Percentiles rank a stretch among this genome's conserved stretches.
Evolutionary conservation across 92 coral and sea anemone genomes (phyloP).

Genomic region (Umimayanthus chanpuru): DNA sequence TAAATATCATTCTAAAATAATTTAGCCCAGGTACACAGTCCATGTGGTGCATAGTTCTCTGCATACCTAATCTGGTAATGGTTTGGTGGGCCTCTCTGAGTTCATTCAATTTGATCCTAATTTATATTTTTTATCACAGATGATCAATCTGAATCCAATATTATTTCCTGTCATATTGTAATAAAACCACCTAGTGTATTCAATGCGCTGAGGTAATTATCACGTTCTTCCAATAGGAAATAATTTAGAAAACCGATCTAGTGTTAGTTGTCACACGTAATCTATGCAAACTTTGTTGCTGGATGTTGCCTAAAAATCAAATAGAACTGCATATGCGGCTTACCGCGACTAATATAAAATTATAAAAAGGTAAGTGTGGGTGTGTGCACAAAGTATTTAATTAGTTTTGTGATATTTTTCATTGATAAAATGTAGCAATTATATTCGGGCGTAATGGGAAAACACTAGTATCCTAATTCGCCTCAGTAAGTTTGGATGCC

Average conservation of each 20-base stretch:
- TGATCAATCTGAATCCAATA: slow-evolving; percentile 25
- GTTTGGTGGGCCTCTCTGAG: neutral
- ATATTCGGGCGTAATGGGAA: neutral
- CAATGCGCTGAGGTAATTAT: slow-evolving; percentile 15
- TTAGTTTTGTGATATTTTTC: neutral
- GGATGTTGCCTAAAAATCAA: neutral
- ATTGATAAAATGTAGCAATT: neutral
- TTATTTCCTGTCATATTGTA: slow-evolving; percentile 30
- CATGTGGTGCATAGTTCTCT: neutral
- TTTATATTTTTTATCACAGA: neutral
- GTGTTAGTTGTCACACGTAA: neutral
- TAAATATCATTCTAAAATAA: neutral
- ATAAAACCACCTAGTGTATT: slow-evolving; percentile 19
- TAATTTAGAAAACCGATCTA: neutral
- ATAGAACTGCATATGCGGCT: neutral
- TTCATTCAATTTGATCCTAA: neutral
- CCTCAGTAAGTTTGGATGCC: neutral
- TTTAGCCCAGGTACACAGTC: neutral
- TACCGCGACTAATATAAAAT: neutral
- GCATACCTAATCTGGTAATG: neutral
- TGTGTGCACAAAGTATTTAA: neutral
- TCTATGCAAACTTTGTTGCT: neutral
- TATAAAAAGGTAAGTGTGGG: neutral
- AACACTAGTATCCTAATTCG: neutral
- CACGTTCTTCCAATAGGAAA: slow-evolving; percentile 17